phyloP scores from a whole-genome alignment of 2,113 vertebrate genomes.

The Lophotis ruficrista region DNA sequence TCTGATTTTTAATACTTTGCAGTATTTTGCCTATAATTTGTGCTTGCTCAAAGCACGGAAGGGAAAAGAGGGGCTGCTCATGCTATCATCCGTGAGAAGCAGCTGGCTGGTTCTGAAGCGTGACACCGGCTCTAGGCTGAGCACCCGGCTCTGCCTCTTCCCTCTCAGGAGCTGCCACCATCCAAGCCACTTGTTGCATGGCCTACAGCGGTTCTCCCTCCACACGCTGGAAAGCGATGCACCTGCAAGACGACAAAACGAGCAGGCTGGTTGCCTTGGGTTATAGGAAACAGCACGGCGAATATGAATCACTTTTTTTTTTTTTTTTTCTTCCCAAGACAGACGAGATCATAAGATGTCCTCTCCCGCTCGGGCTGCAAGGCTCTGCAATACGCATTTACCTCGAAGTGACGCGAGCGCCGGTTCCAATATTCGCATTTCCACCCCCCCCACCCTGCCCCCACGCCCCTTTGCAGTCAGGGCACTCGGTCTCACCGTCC shows the following conservation, averaged over 20 bases:
- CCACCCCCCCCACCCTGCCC: no score
- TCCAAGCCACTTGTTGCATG: background rate
- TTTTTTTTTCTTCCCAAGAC: background rate
- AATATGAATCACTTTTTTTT: background rate
- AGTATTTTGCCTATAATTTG: background rate
- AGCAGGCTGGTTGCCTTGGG: background rate
- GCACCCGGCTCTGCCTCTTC: background rate
- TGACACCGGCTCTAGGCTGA: background rate
- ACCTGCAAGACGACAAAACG: background rate
- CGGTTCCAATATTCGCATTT: accelerated
- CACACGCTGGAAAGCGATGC: background rate
- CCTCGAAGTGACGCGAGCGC: background rate
- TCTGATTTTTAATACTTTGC: background rate
- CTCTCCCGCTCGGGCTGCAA: background rate
- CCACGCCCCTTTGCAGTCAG: background rate
- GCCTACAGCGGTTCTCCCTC: background rate
- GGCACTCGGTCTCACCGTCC: accelerated
- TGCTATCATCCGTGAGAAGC: background rate
- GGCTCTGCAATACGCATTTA: background rate
- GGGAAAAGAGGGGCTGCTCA: background rate
- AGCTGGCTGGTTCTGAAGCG: background rate
- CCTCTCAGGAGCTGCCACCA: background rate
- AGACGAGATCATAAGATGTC: background rate
- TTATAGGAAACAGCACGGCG: background rate
- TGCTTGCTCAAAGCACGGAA: background rate